These are phyloP conservation scores for Therioaphis trifolii DNA, from an alignment of 2,888 invertebrate species.

Conservation along the genomic window DNA sequence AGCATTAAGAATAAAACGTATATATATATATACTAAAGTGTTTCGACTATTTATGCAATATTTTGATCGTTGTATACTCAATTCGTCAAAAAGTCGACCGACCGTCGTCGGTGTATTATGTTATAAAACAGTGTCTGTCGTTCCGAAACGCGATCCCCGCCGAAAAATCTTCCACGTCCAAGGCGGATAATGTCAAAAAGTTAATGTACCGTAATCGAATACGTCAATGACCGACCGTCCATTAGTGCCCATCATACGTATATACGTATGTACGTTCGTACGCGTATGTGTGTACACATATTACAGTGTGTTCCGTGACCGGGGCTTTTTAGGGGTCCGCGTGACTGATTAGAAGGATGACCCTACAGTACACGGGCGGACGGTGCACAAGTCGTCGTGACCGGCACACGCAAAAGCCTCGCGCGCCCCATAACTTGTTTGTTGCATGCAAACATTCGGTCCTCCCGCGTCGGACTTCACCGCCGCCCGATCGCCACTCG, in stretches of 20 bases:
- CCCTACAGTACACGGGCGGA: conserved; percentile 1
- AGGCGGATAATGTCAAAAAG: conserved; percentile 55
- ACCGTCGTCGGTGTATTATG: too few relatives aligned
- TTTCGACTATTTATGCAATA: background rate
- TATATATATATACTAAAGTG: too few relatives aligned
- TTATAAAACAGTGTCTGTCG: conserved; percentile 1
- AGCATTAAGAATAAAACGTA: too few relatives aligned
- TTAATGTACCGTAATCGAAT: conserved; percentile 62
- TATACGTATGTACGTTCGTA: background rate
- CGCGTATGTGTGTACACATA: background rate
- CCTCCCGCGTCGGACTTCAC: background rate
- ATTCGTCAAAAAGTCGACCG: background rate
- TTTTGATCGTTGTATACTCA: background rate
- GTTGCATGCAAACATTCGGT: conserved; percentile 57
- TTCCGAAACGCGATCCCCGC: conserved; percentile 46
- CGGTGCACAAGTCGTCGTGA: conserved; percentile 47
- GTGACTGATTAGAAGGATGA: conserved; percentile 59
- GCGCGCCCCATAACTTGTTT: conserved; percentile 47
- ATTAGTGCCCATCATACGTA: conserved; percentile 42
- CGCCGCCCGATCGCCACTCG: background rate
- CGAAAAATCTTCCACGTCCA: conserved; percentile 47
- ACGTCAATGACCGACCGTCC: conserved; percentile 53
- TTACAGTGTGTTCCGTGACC: conserved; percentile 45
- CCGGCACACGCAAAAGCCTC: conserved; percentile 46
- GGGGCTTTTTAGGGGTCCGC: conserved; percentile 45